phyloP scores from a whole-genome alignment of 2,113 vertebrate species.

The Xiphophorus hellerii region DNA sequence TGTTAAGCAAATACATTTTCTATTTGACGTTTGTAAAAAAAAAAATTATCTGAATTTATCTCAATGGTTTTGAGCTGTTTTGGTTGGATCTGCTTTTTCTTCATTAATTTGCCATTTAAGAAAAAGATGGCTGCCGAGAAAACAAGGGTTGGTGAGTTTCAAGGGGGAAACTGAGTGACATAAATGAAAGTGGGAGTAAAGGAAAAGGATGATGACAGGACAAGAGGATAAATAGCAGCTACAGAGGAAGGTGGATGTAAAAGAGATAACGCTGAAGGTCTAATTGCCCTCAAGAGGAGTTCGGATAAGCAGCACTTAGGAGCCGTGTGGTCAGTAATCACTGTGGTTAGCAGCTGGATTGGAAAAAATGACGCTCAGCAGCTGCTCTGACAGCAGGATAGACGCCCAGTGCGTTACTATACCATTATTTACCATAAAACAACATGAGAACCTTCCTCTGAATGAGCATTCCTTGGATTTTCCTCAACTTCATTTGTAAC shows the following conservation, averaged over 20 bases:
- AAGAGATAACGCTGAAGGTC: slow-evolving; percentile 35
- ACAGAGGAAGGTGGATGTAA: slow-evolving; percentile 25
- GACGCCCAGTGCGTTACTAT: slow-evolving; percentile 2
- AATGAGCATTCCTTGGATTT: background rate
- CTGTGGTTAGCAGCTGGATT: slow-evolving; percentile 51
- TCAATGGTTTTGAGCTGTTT: too few species aligned
- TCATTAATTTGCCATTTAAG: background rate
- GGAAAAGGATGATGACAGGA: background rate
- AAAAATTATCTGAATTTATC: too few species aligned
- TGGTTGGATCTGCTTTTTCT: too few species aligned
- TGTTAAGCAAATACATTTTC: too few species aligned
- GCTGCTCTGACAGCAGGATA: slow-evolving; percentile 19
- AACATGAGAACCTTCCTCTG: background rate
- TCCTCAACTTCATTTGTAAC: background rate
- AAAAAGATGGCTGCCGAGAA: background rate
- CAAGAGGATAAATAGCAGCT: slow-evolving; percentile 14
- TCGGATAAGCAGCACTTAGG: slow-evolving; percentile 63
- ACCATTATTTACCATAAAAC: slow-evolving; percentile 16
- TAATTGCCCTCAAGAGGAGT: slow-evolving; percentile 58
- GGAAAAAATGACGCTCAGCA: slow-evolving; percentile 14
- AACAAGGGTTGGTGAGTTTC: background rate
- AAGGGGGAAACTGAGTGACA: background rate
- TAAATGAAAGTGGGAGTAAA: background rate
- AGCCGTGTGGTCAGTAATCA: slow-evolving; percentile 64
- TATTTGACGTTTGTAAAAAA: too few species aligned